Evolutionary conservation across 2,797 vertebrate genomes (phyloP).

Genomic region (Sus cebifrons): DNA sequence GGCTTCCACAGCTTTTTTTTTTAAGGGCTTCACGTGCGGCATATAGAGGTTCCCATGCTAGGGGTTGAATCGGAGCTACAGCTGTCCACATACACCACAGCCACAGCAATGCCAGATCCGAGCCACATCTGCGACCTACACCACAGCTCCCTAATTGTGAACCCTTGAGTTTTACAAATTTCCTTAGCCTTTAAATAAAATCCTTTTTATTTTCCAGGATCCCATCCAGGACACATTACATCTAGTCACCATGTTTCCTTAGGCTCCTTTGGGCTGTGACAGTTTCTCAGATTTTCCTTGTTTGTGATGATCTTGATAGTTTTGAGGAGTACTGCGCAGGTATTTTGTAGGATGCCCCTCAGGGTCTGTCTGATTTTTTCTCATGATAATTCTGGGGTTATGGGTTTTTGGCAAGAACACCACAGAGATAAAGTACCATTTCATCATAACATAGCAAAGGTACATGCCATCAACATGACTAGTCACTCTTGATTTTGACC

Average conservation of each 20-base stretch:
- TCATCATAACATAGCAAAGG: not conserved
- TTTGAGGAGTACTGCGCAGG: not conserved
- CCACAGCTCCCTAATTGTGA: no score
- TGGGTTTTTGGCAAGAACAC: not conserved
- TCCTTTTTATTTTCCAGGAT: not conserved
- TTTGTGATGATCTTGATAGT: not conserved
- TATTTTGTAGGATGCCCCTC: not conserved
- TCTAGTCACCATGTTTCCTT: not conserved
- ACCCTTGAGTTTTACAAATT: no score
- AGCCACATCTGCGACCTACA: no score
- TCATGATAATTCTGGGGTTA: not conserved
- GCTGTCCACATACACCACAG: no score
- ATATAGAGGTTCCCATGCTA: no score
- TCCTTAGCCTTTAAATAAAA: not conserved
- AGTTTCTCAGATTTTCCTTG: not conserved
- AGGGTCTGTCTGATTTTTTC: not conserved
- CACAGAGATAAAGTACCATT: not conserved
- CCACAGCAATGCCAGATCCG: no score
- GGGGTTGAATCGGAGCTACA: no score
- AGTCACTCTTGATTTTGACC: not conserved
- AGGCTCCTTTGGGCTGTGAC: not conserved
- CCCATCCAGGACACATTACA: not conserved
- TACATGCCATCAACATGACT: not conserved
- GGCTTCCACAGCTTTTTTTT: not conserved
- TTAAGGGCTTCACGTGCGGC: no score